Evolutionary conservation across 92 coral and sea anemone species (phyloP), one percentile per base, ranked within the genome.

Genomic region (Epizoanthus illoricatus): DNA sequence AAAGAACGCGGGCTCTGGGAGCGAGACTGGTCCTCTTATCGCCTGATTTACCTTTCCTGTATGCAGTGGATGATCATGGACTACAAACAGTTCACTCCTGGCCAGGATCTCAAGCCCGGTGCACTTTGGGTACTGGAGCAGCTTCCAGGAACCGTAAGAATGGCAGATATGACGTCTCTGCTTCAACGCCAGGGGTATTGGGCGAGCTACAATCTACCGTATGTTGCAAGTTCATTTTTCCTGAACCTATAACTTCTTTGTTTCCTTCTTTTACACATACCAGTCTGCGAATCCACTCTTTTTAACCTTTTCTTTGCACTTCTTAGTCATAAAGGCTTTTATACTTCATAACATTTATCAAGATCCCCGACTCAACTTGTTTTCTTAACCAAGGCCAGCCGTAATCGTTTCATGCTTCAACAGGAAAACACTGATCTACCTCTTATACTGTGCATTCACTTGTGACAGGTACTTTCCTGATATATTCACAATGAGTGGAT

Each of bases 151-250:
- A 47, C 74, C 76, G 68, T 86, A n/a, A 76, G 79, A 67, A 86
- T 86, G 86, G 89, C 81, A 20, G 89, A 86, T 65, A 63, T 80
- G 75, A 71, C 85, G 41, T 72, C 73, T 40, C 54, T 65, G 0
- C 72, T 86, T 62, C 63, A 62, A 65, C 23, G 61, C 55, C 85
- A 81, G 64, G 76, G 83, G 3, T 86, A 86, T 56, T 86, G 89
- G 89, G 86, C 89, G 63, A 86, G 89, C 89, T 86, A 86, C 72
- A 86, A 86, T 59, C 57, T 86, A n/a, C 89, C 89, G 89, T 86
- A 80, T 0, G 89, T 59, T 21, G 24, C 41, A 33, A 40, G 24
- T 60, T 28, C 1, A 36, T 43, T 2, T 11, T 52, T 52, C 2
- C 56, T 52, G 56, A 1, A 45, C 49, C 36, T 28, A 28, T 28